Evolutionary conservation across 2,888 invertebrate genomes (phyloP).

Genomic region (Teleogryllus oceanicus): DNA sequence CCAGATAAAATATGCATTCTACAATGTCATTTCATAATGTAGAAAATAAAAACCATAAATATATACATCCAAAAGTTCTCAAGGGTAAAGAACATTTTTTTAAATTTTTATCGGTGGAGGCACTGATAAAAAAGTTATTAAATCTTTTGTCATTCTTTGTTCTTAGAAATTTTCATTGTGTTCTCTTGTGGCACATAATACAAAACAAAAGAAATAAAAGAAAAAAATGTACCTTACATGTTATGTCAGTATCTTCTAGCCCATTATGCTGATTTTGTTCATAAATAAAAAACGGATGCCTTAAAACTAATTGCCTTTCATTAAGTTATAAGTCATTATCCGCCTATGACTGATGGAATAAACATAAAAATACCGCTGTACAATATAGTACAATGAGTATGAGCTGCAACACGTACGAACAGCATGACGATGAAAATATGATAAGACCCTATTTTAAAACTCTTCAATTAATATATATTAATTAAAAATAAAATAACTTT

Average conservation of each 20-base stretch:
- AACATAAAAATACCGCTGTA: slow-evolving; percentile 1
- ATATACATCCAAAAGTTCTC: slow-evolving; percentile 30
- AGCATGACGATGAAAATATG: slow-evolving; percentile 5
- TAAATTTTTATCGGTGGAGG: slow-evolving; percentile 33
- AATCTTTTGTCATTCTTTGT: neutral
- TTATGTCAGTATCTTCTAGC: slow-evolving; percentile 11
- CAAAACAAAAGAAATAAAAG: neutral
- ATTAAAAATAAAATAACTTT: neutral
- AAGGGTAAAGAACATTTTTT: slow-evolving; percentile 28
- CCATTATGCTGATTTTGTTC: slow-evolving; percentile 11
- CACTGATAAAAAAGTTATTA: slow-evolving; percentile 35
- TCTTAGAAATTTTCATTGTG: neutral
- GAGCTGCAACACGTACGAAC: neutral
- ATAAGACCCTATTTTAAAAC: neutral
- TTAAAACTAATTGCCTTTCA: neutral
- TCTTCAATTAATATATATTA: neutral
- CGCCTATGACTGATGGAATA: neutral
- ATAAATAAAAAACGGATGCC: slow-evolving; percentile 28
- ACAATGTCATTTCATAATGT: slow-evolving; percentile 31
- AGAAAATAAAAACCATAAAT: slow-evolving; percentile 35
- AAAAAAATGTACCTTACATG: neutral
- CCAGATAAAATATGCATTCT: slow-evolving; percentile 36
- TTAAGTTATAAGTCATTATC: neutral
- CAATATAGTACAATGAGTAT: slow-evolving; percentile 2
- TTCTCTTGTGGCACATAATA: slow-evolving; percentile 18